Base-by-base conservation (phyloP, 1,140 invertebrate genomes). In the Pseudomyrmex pallidus region DNA sequence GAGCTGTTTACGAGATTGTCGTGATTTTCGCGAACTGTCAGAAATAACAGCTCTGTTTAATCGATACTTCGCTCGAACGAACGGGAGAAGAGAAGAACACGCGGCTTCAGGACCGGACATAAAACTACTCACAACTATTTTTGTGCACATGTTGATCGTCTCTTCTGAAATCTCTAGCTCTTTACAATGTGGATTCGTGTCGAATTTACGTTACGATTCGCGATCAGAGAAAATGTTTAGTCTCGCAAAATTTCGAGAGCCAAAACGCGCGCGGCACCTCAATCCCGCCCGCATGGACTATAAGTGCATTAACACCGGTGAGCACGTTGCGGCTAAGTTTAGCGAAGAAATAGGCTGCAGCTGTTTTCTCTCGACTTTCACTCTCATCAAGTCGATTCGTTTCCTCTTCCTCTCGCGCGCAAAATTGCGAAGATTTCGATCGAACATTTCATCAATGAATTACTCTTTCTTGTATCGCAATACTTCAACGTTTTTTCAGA, bases 341-440 rank as follows among this genome's bases (percentile, higher is more conserved):
- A 91, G 91, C 87, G 17, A 73, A 88, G 83, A 91, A 90, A 82
- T 89, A 89, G 89, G 90, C 86, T 91, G 90, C 89, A 90, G 91
- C 91, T 91, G 91, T 90, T 90, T 86, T 66, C 82, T 44, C 76
- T 68, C 67, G 44, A 67, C 68, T 84, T 84, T 80, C 77, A 68
- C 68, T 17, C 61, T 50, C 83, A 20, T 62, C 66, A 52, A 13
- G 59, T 62, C 25, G 15, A 54, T 82, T 72, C 22, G n/a, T 64
- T 84, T 86, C 3, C 46, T 25, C 35, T 35, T 35, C 35, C 35
- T 35, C 35, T 35, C 35, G 35, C 35, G 35, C 44, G 46, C 12
- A 48, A 35, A 56, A 1, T 1, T 17, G 46, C 66, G 3, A 61
- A 48, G 50, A 44, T 85, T 15, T 52, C 56, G 13, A 7, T 56